Base-by-base conservation (phyloP, 2,113 vertebrate genomes). In the Xyliphius kryptos region DNA sequence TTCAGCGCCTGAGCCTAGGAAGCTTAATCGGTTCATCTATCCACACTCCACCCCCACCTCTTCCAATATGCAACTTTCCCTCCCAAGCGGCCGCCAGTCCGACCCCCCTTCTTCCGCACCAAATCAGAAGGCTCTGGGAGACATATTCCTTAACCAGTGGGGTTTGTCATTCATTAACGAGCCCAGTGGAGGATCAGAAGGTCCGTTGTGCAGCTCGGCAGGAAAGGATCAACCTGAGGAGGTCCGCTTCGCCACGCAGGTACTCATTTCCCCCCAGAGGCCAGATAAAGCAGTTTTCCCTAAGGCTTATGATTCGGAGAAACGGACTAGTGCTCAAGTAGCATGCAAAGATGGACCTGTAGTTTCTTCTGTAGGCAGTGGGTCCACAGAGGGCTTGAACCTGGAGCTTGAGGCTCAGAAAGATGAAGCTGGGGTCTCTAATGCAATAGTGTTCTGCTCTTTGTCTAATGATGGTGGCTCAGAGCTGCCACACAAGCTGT, bases 81-180 rank as follows among this genome's bases (percentile, higher is more conserved):
- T 96, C 61, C 87, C 95, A 71, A 93, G 91, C 38, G 79, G 89
- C 73, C 81, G 87, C 36, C 92, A 92, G 77, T 90, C 89, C 8
- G 91, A 94, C 80, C 87, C 91, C 51, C 90, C 90, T n/a, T n/a
- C n/a, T n/a, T n/a, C n/a, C n/a, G 4, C 26, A 81, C 83, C 92
- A 56, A 94, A 89, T 90, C 94, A 96, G 87, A 95, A 98, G 86
- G 90, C 90, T 79, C 85, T 98, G 85, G 94, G 93, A 68, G 95
- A 97, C 77, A 98, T 98, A 81, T 98, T 98, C 88, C 93, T 97
- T 87, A 98, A 97, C 86, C 93, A 97, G 78, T 98, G 96, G 96
- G 96, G 96, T 68, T 93, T 98, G 81, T 98, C 95, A 60, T 98
- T 98, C 85, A 98, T 98, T 77, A 98, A 97, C 1, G 96, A 97